Conservation (phyloP, 2,888 invertebrate species). For the Strigamia transsilvanica region DNA sequence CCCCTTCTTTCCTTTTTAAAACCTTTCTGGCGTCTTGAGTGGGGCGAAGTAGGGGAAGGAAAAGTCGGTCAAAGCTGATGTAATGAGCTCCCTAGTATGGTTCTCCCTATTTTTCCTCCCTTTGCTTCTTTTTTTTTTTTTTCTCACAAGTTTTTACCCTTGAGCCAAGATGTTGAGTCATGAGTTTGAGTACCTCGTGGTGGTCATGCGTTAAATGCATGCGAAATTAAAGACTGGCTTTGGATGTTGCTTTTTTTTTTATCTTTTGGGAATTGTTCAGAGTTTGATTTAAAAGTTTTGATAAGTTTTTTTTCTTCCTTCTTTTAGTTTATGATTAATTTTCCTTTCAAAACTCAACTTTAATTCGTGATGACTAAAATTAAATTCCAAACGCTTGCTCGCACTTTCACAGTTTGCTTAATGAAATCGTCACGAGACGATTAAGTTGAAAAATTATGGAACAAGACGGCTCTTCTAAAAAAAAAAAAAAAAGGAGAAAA, state of each 20-base stretch:
- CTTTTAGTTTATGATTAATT: background rate
- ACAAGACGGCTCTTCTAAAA: background rate
- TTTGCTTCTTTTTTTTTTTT: conserved; percentile 11
- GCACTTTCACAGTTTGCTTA: conserved; percentile 30
- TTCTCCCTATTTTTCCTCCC: background rate
- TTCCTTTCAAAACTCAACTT: conserved; percentile 7
- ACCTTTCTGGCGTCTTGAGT: conserved; percentile 35
- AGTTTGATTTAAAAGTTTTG: background rate
- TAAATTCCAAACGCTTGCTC: conserved; percentile 42
- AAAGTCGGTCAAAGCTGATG: conserved; percentile 34
- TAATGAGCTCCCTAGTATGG: conserved; percentile 22
- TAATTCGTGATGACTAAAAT: conserved; percentile 28
- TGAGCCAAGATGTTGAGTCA: conserved; percentile 25
- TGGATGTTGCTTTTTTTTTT: background rate
- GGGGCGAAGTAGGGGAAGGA: conserved; percentile 2
- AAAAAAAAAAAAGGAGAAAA: background rate
- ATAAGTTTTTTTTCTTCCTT: background rate
- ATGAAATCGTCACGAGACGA: conserved; percentile 42
- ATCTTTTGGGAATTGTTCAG: background rate
- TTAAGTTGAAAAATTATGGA: conserved; percentile 37
- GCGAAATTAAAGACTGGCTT: conserved; percentile 22
- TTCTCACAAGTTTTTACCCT: background rate
- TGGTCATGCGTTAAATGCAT: conserved; percentile 22
- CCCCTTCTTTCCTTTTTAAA: conserved; percentile 39
- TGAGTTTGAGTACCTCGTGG: background rate